Evolutionary conservation across 2,888 invertebrate genomes (phyloP).

Genomic region (Aproaerema taeniolella): DNA sequence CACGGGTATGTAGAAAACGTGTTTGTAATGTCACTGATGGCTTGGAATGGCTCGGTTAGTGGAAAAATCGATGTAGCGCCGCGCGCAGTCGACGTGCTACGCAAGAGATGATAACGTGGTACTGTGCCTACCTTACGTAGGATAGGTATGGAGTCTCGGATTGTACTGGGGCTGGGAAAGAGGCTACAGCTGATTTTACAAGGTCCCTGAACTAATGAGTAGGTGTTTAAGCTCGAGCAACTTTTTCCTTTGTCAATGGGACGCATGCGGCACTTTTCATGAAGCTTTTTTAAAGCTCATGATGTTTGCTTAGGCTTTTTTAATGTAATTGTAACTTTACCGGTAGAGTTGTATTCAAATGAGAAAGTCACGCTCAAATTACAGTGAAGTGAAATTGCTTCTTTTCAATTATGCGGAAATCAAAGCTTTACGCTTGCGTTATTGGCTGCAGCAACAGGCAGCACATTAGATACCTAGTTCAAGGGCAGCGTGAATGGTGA

Average conservation of each 20-base stretch:
- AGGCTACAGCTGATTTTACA: slow-evolving; percentile 9
- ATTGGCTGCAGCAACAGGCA: slow-evolving; percentile 6
- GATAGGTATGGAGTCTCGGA: slow-evolving; percentile 5
- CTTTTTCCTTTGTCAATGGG: too few species aligned
- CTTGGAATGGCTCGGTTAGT: slow-evolving; percentile 61
- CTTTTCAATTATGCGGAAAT: too few species aligned
- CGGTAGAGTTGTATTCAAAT: too few species aligned
- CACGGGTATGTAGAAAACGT: slow-evolving; percentile 46
- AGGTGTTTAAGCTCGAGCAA: too few species aligned
- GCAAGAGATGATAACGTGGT: slow-evolving; percentile 20
- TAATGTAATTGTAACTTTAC: too few species aligned
- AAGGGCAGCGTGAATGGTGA: slow-evolving; percentile 1
- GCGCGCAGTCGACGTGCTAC: slow-evolving; percentile 54
- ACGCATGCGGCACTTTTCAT: too few species aligned
- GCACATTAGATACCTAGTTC: too few species aligned
- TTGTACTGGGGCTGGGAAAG: slow-evolving; percentile 2
- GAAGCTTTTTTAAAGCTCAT: too few species aligned
- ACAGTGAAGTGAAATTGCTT: too few species aligned
- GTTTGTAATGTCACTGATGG: slow-evolving; percentile 60
- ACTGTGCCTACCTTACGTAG: neutral
- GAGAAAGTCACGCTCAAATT: too few species aligned
- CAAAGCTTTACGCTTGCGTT: too few species aligned
- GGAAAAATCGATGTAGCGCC: slow-evolving; percentile 69
- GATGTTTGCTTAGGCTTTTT: too few species aligned
- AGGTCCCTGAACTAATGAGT: slow-evolving; percentile 7